Evolutionary conservation across 2,797 vertebrate genomes (phyloP), one percentile per base, ranked within the genome.

Genomic region (Pogonophryne albipinna): DNA sequence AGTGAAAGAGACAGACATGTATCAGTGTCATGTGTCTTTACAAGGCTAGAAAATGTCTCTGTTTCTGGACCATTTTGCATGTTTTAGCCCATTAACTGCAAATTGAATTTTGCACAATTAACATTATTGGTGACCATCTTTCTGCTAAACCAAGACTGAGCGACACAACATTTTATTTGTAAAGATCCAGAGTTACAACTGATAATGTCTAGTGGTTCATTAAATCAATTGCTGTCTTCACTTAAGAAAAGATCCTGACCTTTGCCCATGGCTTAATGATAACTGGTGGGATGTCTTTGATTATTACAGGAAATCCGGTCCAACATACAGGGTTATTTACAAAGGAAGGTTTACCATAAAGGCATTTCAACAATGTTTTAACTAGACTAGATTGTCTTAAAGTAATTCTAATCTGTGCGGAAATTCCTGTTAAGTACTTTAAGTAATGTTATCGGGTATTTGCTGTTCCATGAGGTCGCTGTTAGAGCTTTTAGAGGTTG

Each of bases 251-350:
- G 44, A 60, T 46, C 38, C 49, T 42, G 13, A 62, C 1, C 10
- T 66, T 60, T 81, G 44, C 75, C 64, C 61, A 20, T 62, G 69
- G 74, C 58, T 45, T 0, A 41, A 17, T 59, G 15, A 65, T 68
- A 19, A 75, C 69, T 50, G 16, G 38, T 61, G 57, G 69, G 64
- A 65, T 77, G 17, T 66, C 20, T 68, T 41, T 34, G 0, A 23
- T 59, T 76, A 45, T 66, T 58, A 64, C 31, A 64, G 27, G 15
- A 55, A 52, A 11, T 67, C 4, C 27, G 42, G 14, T 64, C 2
- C 16, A 64, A 14, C n/a, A 27, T 42, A 31, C 38, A 58, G 27
- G n/a, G 42, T 67, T 46, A 51, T 46, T 67, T 31, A 51, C 13
- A 52, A 53, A 53, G 10, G 6, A 59, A 4, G 6, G 12, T 70